Evolutionary conservation across 2,888 invertebrate genomes (phyloP).

Genomic region (Lymantria monacha): DNA sequence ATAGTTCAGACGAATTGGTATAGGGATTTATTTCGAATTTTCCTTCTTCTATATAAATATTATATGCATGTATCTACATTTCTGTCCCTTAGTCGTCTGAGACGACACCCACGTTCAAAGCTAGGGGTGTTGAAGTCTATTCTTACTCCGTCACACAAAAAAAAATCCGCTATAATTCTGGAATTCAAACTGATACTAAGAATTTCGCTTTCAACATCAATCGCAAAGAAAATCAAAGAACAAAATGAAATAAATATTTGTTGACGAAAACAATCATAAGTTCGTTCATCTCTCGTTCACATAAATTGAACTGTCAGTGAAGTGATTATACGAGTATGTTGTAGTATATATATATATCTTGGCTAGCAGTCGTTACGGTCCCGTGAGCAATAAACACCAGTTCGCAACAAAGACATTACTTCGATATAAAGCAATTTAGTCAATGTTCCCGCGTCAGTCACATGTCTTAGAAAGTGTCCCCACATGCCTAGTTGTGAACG

Average conservation of each 20-base stretch:
- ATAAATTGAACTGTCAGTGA: conserved; percentile 2
- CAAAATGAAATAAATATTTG: neutral
- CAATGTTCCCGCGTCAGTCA: conserved; percentile 39
- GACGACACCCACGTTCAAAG: too few relatives aligned
- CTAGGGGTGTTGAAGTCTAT: too few relatives aligned
- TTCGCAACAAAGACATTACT: conserved; percentile 32
- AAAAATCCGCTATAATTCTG: too few relatives aligned
- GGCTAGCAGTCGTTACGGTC: conserved; percentile 14
- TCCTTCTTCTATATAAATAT: too few relatives aligned
- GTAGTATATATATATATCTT: conserved; percentile 11
- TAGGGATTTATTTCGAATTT: too few relatives aligned
- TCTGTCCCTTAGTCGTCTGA: too few relatives aligned
- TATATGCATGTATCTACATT: too few relatives aligned
- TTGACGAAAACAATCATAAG: neutral
- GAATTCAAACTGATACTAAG: too few relatives aligned
- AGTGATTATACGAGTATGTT: conserved; percentile 12
- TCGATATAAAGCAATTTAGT: conserved; percentile 46
- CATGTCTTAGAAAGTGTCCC: conserved; percentile 46
- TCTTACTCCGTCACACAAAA: too few relatives aligned
- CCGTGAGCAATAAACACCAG: conserved; percentile 22
- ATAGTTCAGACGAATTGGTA: too few relatives aligned
- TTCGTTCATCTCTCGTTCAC: neutral
- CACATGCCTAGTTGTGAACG: conserved; percentile 43
- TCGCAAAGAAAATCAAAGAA: too few relatives aligned
- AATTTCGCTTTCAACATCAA: too few relatives aligned